Conservation (phyloP, 2,888 invertebrate species). For the Petrophora chlorosata region DNA sequence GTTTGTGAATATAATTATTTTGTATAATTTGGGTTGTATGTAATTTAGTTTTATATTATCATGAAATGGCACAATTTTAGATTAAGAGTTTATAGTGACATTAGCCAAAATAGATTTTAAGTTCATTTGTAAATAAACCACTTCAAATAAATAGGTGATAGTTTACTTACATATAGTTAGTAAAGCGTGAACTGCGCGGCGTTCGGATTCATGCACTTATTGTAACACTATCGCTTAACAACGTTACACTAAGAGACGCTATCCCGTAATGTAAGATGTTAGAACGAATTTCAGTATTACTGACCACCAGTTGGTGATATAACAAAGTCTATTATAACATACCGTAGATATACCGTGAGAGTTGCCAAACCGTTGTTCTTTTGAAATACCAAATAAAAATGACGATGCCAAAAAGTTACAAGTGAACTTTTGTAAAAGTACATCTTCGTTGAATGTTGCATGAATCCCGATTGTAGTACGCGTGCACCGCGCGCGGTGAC, state of each 20-base stretch:
- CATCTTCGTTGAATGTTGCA: conserved; percentile 34
- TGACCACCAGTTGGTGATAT: no score
- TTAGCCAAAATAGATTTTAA: conserved; percentile 81
- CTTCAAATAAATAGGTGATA: conserved; percentile 67
- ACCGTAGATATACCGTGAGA: conserved; percentile 1
- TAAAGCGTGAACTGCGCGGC: conserved; percentile 71
- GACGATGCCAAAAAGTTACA: conserved; percentile 42
- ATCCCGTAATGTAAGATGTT: not conserved
- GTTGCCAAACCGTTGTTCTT: conserved; percentile 42
- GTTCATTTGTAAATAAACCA: conserved; percentile 75
- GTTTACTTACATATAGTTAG: conserved; percentile 52
- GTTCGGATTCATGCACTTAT: conserved; percentile 58
- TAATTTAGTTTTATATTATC: conserved; percentile 48
- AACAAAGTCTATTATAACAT: no score
- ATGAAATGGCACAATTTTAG: conserved; percentile 78
- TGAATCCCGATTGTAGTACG: conserved; percentile 56
- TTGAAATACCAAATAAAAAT: conserved; percentile 35
- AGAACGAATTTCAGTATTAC: no score
- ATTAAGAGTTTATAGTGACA: conserved; percentile 75
- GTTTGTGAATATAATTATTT: conserved; percentile 47
- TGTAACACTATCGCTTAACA: not conserved
- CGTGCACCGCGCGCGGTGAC: conserved; percentile 52
- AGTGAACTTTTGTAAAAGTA: conserved; percentile 3
- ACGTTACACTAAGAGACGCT: not conserved
- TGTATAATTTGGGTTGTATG: conserved; percentile 40